Percentiles rank a stretch among this genome's conserved stretches.
phyloP scores from a whole-genome alignment of 2,888 invertebrate species.

The Lasioglossum pauxillum region DNA sequence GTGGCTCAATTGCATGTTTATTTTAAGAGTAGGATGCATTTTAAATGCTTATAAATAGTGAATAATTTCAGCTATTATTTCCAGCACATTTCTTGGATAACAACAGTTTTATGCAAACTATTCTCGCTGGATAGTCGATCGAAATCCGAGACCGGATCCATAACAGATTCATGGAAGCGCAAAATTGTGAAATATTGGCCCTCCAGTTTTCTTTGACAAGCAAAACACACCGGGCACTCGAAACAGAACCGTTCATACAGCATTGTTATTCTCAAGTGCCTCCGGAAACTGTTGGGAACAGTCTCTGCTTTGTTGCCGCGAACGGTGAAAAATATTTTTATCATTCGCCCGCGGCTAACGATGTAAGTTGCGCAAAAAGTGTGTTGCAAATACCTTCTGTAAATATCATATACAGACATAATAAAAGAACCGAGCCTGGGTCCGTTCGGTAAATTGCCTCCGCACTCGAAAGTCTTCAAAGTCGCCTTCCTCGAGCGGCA shows the following conservation, averaged over 20 bases:
- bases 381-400: slow-evolving; percentile 1
- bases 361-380: slow-evolving; percentile 1
- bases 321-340: neutral
- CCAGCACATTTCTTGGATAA: neutral
- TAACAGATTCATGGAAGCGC: neutral
- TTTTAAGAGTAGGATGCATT: too few species aligned
- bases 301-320: slow-evolving; percentile 1
- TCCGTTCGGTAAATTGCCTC: slow-evolving; percentile 5
- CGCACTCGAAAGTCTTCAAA: slow-evolving; percentile 19
- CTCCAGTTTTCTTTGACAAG: neutral
- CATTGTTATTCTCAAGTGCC: neutral
- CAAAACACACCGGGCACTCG: neutral
- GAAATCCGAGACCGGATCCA: neutral
- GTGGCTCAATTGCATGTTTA: neutral
- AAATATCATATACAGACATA: slow-evolving; percentile 8
- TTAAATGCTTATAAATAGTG: neutral
- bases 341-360: neutral
- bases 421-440: neutral
- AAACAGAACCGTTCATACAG: neutral
- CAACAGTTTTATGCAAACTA: neutral
- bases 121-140: neutral
- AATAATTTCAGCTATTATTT: neutral
- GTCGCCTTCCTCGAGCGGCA: neutral
- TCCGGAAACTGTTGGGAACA: neutral
- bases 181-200: neutral